These are phyloP conservation scores for Mustela erminea DNA, from an alignment of 2,797 vertebrate genomes.

Conservation along the genomic window DNA sequence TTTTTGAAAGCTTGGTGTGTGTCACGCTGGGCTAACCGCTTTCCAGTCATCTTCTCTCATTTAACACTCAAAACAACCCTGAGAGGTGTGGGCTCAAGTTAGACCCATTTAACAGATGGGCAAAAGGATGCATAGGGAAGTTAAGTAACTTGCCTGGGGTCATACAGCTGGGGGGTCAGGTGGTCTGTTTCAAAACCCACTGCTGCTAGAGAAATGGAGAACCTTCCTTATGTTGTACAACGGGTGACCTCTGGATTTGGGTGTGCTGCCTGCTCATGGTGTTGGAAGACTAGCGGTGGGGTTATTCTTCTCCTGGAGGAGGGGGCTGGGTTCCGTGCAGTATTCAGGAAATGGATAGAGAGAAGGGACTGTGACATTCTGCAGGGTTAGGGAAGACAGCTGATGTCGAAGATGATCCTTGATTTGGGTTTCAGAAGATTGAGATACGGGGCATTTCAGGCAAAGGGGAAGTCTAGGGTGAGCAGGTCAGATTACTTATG, in stretches of 20 bases:
- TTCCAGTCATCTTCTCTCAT: not conserved
- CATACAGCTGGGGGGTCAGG: not conserved
- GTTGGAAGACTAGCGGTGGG: slow-evolving; percentile 40
- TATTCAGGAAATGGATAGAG: not conserved
- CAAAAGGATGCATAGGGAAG: not conserved
- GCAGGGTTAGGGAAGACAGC: not conserved
- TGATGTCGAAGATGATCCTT: not conserved
- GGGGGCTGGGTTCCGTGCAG: slow-evolving; percentile 37
- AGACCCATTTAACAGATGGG: not conserved
- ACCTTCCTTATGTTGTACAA: slow-evolving; percentile 68
- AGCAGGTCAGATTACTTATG: not conserved
- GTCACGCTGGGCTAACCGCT: not conserved
- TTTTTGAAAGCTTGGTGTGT: not conserved
- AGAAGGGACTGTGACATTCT: not conserved
- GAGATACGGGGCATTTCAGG: not conserved
- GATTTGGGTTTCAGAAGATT: not conserved
- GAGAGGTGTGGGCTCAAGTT: not conserved
- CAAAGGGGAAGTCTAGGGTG: not conserved
- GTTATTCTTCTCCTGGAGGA: not conserved
- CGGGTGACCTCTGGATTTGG: slow-evolving; percentile 75
- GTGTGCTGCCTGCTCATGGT: slow-evolving; percentile 21
- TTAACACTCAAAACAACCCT: not conserved
- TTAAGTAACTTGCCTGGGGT: not conserved
- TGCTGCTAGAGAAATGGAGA: slow-evolving; percentile 73
- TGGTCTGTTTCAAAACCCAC: not conserved